phyloP scores from a whole-genome alignment of 2,797 vertebrate species.

The Xiphophorus birchmanni region DNA sequence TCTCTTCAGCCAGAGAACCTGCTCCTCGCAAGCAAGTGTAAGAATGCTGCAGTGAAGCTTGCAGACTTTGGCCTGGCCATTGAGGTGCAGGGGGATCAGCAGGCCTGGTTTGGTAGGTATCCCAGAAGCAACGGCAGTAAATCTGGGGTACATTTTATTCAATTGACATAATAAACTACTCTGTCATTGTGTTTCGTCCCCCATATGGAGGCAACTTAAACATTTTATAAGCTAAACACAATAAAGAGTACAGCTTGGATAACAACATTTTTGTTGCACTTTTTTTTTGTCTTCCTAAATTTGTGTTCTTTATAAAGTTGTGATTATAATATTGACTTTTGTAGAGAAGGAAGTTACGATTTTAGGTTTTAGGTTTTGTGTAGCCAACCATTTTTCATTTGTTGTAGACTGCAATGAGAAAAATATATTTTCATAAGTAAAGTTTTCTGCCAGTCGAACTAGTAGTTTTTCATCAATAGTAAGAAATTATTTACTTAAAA shows the following conservation, averaged over 20 bases:
- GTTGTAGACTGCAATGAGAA: neutral
- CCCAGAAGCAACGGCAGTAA: neutral
- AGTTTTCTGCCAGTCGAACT: too few relatives aligned
- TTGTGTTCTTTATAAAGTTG: neutral
- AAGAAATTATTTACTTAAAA: too few relatives aligned
- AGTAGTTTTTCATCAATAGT: too few relatives aligned
- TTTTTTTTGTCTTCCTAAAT: neutral
- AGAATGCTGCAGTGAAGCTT: constrained; percentile 95
- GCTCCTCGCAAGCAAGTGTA: constrained; percentile 97
- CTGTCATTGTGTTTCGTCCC: neutral
- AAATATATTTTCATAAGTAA: too few relatives aligned
- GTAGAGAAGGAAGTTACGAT: neutral
- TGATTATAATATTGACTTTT: neutral
- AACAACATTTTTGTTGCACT: neutral
- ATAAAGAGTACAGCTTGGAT: neutral
- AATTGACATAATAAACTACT: neutral
- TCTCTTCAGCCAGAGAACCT: constrained; percentile 91
- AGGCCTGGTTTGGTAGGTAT: constrained; percentile 96
- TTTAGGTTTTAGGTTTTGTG: neutral
- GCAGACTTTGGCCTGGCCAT: constrained; percentile 96
- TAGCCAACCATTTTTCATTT: neutral
- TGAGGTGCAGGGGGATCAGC: constrained; percentile 96
- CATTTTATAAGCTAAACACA: neutral
- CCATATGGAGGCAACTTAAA: neutral
- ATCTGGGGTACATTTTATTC: neutral